Evolutionary conservation across 2,797 vertebrate species (phyloP).

Genomic region (Notolabrus celidotus): DNA sequence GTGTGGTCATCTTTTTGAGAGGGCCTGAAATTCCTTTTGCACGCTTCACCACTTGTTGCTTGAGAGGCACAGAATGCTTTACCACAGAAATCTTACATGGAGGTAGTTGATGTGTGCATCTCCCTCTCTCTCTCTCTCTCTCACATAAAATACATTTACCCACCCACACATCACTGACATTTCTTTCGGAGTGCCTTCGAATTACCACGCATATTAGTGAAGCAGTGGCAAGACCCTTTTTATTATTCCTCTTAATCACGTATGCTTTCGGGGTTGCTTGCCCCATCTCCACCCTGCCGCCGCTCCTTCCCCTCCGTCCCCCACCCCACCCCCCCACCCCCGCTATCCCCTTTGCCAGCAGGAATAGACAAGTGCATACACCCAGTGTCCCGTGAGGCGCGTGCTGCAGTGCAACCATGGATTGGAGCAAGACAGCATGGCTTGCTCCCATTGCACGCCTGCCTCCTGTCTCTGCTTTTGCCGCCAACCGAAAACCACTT

Average conservation of each 20-base stretch:
- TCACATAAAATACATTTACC: constrained; percentile 36
- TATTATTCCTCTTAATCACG: constrained; percentile 74
- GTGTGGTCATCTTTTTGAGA: constrained; percentile 67
- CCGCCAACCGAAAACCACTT: constrained; percentile 47
- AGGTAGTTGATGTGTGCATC: constrained; percentile 58
- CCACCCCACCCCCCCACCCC: constrained; percentile 16
- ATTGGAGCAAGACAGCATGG: constrained; percentile 49
- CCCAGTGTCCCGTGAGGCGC: constrained; percentile 40
- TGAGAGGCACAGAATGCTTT: constrained; percentile 52
- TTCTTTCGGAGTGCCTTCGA: constrained; percentile 68
- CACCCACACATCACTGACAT: constrained; percentile 69
- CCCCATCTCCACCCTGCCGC: constrained; percentile 14
- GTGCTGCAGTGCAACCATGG: constrained; percentile 22
- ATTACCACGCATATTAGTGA: constrained; percentile 75
- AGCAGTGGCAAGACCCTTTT: constrained; percentile 63
- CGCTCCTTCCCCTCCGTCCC: constrained; percentile 23
- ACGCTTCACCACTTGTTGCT: constrained; percentile 76
- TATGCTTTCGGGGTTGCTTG: constrained; percentile 59
- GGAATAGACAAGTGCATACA: constrained; percentile 52
- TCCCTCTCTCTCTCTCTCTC: constrained; percentile 2
- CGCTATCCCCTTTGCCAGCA: constrained; percentile 13
- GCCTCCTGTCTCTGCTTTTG: constrained; percentile 32
- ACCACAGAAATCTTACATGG: constrained; percentile 70
- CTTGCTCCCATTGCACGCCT: constrained; percentile 37
- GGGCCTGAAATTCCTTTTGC: constrained; percentile 79